phyloP scores from a whole-genome alignment of 2,888 invertebrate species.

The Isoperla grammatica region DNA sequence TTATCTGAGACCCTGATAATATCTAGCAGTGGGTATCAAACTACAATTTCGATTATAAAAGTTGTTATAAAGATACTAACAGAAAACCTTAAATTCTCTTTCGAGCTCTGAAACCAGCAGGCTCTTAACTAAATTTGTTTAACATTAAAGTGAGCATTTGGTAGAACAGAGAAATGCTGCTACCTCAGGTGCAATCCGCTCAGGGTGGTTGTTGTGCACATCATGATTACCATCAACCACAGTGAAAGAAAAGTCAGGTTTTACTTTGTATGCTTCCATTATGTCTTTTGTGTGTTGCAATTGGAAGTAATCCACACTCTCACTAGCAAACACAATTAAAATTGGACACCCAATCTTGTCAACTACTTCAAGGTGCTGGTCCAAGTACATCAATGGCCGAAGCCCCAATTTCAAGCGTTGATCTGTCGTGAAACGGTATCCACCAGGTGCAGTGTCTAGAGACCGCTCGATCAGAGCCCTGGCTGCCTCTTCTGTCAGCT shows the following conservation, averaged over 20 bases:
- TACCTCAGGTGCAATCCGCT: conserved; percentile 48
- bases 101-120: too few species aligned
- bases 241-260: conserved; percentile 35
- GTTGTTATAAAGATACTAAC: too few species aligned
- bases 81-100: too few species aligned
- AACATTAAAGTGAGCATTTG: conserved; percentile 23
- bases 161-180: conserved; percentile 44
- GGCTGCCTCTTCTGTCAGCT: conserved; percentile 46
- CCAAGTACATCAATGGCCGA: conserved; percentile 41
- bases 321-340: conserved; percentile 39
- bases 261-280: conserved; percentile 31
- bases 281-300: conserved; percentile 29
- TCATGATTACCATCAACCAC: conserved; percentile 55
- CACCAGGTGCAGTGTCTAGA: conserved; percentile 43
- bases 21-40: too few species aligned
- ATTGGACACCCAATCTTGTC: conserved; percentile 40
- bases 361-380: conserved; percentile 40
- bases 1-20: too few species aligned
- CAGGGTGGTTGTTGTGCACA: conserved; percentile 55
- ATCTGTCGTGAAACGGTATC: conserved; percentile 54
- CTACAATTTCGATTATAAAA: too few species aligned
- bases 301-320: conserved; percentile 35
- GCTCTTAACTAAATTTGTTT: too few species aligned
- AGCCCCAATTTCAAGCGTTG: conserved; percentile 45
- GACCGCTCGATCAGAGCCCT: conserved; percentile 47